These are phyloP conservation scores for Bembecia ichneumoniformis DNA, from an alignment of 2,888 invertebrate genomes.

Conservation along the genomic window DNA sequence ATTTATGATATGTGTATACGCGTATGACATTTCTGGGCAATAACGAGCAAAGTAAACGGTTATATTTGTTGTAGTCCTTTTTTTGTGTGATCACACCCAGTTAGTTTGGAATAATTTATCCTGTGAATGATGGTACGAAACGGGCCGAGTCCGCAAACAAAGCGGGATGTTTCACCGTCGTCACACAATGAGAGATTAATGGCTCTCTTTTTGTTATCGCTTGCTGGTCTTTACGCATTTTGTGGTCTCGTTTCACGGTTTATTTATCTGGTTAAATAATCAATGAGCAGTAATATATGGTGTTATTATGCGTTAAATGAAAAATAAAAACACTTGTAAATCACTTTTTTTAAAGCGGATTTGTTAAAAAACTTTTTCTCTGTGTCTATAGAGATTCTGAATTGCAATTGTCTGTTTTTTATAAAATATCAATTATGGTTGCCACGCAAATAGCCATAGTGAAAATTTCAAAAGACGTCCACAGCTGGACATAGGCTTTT, in stretches of 20 bases:
- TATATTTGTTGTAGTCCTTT: constrained; percentile 47
- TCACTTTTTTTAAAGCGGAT: constrained; percentile 9
- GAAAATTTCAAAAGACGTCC: too few species aligned
- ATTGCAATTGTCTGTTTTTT: too few species aligned
- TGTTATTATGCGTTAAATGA: constrained; percentile 30
- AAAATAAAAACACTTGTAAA: constrained; percentile 31
- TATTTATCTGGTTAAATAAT: constrained; percentile 57
- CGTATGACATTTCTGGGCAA: constrained; percentile 27
- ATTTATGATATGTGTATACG: constrained; percentile 59
- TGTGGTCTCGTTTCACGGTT: constrained; percentile 66
- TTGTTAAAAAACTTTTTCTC: constrained; percentile 2
- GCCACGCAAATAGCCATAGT: too few species aligned
- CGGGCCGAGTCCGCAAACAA: constrained; percentile 62
- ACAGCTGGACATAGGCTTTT: too few species aligned
- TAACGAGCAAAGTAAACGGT: constrained; percentile 33
- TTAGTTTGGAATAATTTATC: constrained; percentile 47
- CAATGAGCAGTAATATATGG: constrained; percentile 53
- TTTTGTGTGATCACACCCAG: constrained; percentile 65
- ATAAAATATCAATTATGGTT: too few species aligned
- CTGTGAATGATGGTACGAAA: constrained; percentile 42
- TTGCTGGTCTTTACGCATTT: constrained; percentile 61
- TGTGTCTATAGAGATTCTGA: constrained; percentile 6
- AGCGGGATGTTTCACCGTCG: constrained; percentile 48
- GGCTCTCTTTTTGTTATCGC: constrained; percentile 60
- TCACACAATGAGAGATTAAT: constrained; percentile 68